Evolutionary conservation across 2,888 invertebrate genomes (phyloP).

Genomic region (Acrobasis repandana): DNA sequence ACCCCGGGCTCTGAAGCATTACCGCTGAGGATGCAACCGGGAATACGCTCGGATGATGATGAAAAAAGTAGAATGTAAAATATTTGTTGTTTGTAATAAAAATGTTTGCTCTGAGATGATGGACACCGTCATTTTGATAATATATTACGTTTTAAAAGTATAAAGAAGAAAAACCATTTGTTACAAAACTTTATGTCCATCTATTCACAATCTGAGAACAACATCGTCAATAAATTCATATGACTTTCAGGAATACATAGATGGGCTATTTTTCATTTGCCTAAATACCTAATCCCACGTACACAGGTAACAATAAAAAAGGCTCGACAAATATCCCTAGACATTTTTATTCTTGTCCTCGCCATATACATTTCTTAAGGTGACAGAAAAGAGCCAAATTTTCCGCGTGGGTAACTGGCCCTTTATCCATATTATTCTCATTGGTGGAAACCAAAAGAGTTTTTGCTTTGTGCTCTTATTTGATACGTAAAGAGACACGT

Average conservation of each 20-base stretch:
- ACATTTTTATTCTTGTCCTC: conserved; percentile 9
- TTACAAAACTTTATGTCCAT: not conserved
- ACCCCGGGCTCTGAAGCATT: too few relatives aligned
- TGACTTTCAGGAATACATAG: not conserved
- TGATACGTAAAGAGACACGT: not conserved
- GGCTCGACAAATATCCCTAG: not conserved
- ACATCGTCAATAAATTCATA: not conserved
- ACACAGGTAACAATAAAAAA: not conserved
- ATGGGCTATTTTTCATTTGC: not conserved
- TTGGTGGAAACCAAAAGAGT: not conserved
- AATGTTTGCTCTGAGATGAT: too few relatives aligned
- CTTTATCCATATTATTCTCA: conserved; percentile 10
- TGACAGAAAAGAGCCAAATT: conserved; percentile 15
- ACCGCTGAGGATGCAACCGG: too few relatives aligned
- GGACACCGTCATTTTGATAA: too few relatives aligned
- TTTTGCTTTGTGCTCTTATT: too few relatives aligned
- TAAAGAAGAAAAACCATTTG: not conserved
- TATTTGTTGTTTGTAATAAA: too few relatives aligned
- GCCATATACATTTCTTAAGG: conserved; percentile 15
- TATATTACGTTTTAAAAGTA: not conserved
- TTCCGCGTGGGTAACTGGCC: conserved; percentile 6
- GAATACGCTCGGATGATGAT: too few relatives aligned
- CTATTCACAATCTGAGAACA: not conserved
- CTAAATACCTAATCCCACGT: not conserved
- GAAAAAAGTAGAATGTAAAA: too few relatives aligned